Conservation (phyloP, 2,888 invertebrate species). For the Ophonus ardosiacus region DNA sequence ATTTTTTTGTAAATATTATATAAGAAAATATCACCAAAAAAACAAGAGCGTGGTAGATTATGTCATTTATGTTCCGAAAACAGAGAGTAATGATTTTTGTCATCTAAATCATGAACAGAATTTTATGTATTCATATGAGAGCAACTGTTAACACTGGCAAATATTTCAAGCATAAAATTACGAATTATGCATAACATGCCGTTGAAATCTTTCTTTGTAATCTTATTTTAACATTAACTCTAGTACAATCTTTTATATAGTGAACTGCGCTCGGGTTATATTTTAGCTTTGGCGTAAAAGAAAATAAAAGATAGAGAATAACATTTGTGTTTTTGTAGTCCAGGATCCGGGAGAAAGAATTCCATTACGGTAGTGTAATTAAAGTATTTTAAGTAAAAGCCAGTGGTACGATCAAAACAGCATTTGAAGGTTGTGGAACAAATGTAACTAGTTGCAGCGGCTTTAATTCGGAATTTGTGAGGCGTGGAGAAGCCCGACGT, state of each 20-base stretch:
- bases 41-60: too few relatives aligned
- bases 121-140: too few relatives aligned
- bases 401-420: conserved; percentile 15
- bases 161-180: too few relatives aligned
- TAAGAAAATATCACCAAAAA: too few relatives aligned
- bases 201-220: too few relatives aligned
- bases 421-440: conserved; percentile 21
- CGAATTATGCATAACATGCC: too few relatives aligned
- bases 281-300: not conserved
- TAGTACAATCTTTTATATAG: not conserved
- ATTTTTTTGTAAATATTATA: too few relatives aligned
- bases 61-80: too few relatives aligned
- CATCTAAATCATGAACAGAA: too few relatives aligned
- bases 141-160: too few relatives aligned
- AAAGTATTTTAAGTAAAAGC: not conserved
- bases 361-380: not conserved
- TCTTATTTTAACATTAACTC: too few relatives aligned
- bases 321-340: not conserved
- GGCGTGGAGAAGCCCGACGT: conserved; percentile 35
- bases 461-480: conserved; percentile 58
- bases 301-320: not conserved
- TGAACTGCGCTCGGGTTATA: not conserved
- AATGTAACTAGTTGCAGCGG: conserved; percentile 15
- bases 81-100: too few relatives aligned
- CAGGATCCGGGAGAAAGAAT: not conserved